Conservation (phyloP, 1,140 invertebrate genomes). For the Diorhabda elongata region DNA sequence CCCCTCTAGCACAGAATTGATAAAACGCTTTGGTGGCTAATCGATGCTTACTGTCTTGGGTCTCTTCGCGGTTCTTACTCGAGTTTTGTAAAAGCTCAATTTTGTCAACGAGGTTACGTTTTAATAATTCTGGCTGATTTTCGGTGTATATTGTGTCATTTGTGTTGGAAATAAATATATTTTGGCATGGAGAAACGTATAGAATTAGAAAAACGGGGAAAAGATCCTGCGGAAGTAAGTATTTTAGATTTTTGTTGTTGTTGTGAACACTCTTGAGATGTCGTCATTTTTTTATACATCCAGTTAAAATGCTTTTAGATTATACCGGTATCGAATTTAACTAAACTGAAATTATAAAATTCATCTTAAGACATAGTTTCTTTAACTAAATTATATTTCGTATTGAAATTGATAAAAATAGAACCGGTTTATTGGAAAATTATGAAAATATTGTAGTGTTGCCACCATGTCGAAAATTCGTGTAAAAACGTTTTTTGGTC, state of each 20-base stretch:
- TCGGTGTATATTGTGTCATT: slow-evolving; percentile 14
- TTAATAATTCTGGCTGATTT: slow-evolving; percentile 1
- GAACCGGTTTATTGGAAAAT: neutral
- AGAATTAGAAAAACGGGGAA: slow-evolving; percentile 82
- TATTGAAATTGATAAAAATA: neutral
- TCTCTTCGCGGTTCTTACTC: slow-evolving; percentile 16
- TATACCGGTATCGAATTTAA: slow-evolving; percentile 5
- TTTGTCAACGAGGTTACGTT: slow-evolving; percentile 19
- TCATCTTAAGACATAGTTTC: neutral
- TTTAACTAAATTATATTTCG: neutral
- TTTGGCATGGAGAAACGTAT: slow-evolving; percentile 83
- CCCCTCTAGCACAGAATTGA: slow-evolving; percentile 25
- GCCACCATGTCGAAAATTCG: neutral
- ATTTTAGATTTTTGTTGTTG: slow-evolving; percentile 21
- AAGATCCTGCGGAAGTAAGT: slow-evolving; percentile 76
- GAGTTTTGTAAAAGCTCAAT: slow-evolving; percentile 19
- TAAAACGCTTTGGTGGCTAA: slow-evolving; percentile 25
- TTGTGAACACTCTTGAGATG: slow-evolving; percentile 16
- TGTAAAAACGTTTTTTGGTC: neutral
- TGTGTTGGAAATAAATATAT: slow-evolving; percentile 11
- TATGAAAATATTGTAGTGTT: slow-evolving; percentile 9
- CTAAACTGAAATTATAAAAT: slow-evolving; percentile 9
- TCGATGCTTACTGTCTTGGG: slow-evolving; percentile 24
- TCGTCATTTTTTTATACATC: slow-evolving; percentile 18
- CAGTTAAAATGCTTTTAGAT: slow-evolving; percentile 11